Conservation (phyloP, 2,888 invertebrate genomes). For the Macrosiphum euphorbiae region DNA sequence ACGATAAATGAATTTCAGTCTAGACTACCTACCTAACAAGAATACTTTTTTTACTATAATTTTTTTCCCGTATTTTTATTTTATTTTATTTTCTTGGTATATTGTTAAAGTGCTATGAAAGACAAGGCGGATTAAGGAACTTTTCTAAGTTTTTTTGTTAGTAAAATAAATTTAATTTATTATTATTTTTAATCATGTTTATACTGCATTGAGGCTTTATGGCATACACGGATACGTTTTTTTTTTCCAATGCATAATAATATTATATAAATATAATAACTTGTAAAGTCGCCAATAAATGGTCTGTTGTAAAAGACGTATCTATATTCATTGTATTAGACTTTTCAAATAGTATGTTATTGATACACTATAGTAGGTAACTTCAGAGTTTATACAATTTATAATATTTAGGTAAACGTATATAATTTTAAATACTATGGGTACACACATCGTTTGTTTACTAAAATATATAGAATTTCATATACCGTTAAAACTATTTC, state of each 20-base stretch:
- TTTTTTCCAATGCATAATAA: background rate
- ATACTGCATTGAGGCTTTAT: background rate
- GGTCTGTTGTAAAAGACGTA: background rate
- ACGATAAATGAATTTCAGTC: background rate
- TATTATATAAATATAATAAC: background rate
- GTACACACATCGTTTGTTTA: background rate
- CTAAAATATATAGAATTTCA: background rate
- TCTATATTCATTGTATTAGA: background rate
- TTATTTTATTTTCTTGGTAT: background rate
- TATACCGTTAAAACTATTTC: background rate
- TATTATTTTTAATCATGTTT: background rate
- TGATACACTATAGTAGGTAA: background rate
- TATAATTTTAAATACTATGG: background rate
- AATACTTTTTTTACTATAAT: too few species aligned
- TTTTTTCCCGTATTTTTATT: background rate
- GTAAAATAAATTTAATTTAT: background rate
- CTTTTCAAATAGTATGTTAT: background rate
- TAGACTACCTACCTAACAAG: background rate
- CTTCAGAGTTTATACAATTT: too few species aligned
- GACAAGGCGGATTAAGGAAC: background rate
- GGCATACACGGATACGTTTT: background rate
- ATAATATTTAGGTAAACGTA: background rate
- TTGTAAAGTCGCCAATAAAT: background rate
- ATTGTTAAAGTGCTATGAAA: background rate
- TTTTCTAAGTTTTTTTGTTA: background rate